These are phyloP conservation scores for Anastrepha ludens DNA, from an alignment of 1,140 invertebrate species.

Conservation along the genomic window DNA sequence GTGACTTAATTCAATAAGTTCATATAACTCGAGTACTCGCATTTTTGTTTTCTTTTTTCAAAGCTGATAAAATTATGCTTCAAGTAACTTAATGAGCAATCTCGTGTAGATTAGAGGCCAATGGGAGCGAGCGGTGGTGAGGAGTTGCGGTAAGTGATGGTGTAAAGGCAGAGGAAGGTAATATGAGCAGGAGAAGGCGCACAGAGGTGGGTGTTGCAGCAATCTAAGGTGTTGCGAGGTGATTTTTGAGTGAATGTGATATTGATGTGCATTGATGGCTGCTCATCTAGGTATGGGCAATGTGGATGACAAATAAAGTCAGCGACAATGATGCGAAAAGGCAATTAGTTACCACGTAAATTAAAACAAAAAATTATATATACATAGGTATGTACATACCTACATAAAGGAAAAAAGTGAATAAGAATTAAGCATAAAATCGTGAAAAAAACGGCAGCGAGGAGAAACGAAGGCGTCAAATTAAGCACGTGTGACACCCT, in stretches of 20 bases:
- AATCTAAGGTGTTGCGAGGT: background rate
- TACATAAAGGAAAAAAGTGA: background rate
- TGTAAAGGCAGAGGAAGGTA: background rate
- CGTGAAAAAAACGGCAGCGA: too few species aligned
- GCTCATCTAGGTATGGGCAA: background rate
- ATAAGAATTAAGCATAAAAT: background rate
- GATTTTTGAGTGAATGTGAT: background rate
- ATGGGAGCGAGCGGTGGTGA: background rate
- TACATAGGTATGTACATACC: too few species aligned
- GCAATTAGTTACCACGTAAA: background rate
- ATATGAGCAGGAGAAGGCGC: background rate
- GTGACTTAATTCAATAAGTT: slow-evolving; percentile 43
- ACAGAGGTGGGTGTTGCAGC: background rate
- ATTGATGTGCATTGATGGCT: background rate
- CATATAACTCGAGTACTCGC: background rate
- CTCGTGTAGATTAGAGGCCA: background rate
- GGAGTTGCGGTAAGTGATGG: background rate
- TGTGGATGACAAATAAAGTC: background rate
- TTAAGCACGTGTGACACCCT: too few species aligned
- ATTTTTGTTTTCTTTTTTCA: background rate
- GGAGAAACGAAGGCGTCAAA: too few species aligned
- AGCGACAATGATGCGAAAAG: slow-evolving; percentile 3
- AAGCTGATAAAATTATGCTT: slow-evolving; percentile 33
- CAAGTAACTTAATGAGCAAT: slow-evolving; percentile 36
- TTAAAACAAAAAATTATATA: background rate